phyloP scores from a whole-genome alignment of 2,797 vertebrate genomes.

The Macropus fuliginosus region DNA sequence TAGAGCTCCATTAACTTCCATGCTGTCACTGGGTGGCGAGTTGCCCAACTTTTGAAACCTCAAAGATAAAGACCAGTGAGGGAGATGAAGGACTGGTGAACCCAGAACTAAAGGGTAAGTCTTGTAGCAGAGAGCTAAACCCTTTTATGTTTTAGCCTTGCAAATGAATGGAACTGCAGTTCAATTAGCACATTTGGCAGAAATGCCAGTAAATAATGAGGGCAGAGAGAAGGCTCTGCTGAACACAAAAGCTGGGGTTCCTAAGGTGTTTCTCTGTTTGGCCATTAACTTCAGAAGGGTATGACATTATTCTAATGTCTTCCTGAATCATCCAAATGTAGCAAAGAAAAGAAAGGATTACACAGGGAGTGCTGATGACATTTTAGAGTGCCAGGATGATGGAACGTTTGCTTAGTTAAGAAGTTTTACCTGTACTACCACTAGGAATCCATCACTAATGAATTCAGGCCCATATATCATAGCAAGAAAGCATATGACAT shows the following conservation, averaged over 20 bases:
- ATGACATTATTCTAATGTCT: constrained; percentile 20
- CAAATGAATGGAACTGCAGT: not conserved
- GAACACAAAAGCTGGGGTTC: not conserved
- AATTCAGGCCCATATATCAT: constrained; percentile 64
- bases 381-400: constrained; percentile 68
- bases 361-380: constrained; percentile 50
- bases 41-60: constrained; percentile 44
- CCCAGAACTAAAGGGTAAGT: not conserved
- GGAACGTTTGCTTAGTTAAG: constrained; percentile 71
- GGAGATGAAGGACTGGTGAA: not conserved
- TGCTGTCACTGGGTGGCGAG: constrained; percentile 56
- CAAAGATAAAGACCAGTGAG: not conserved
- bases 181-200: not conserved
- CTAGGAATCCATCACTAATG: constrained; percentile 67
- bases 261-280: not conserved
- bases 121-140: not conserved
- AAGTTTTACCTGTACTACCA: constrained; percentile 68
- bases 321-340: constrained; percentile 51
- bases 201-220: constrained; percentile 5
- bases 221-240: not conserved
- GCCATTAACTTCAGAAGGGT: not conserved
- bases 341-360: constrained; percentile 52
- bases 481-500: constrained; percentile 66
- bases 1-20: constrained; percentile 78
- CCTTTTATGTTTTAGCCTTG: constrained; percentile 6